Evolutionary conservation across 2,797 vertebrate genomes (phyloP).

Genomic region (Dryobates pubescens): DNA sequence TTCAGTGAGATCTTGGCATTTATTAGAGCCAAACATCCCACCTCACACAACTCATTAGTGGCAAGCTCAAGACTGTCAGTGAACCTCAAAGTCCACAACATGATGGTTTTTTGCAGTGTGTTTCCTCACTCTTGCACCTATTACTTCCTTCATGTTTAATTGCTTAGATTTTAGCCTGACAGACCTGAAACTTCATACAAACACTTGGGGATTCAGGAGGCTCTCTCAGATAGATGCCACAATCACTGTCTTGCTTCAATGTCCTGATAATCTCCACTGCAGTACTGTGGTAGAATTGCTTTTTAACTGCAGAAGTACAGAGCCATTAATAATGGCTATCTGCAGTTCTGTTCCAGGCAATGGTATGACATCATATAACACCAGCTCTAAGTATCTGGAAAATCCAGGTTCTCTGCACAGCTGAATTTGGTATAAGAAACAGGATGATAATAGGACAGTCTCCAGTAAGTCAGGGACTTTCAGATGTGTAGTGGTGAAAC

Average conservation of each 20-base stretch:
- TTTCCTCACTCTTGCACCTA: background rate
- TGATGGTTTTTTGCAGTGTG: background rate
- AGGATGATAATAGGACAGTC: background rate
- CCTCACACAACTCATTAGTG: background rate
- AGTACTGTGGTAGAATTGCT: background rate
- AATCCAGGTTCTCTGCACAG: background rate
- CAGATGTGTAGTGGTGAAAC: background rate
- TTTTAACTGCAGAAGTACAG: background rate
- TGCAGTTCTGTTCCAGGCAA: background rate
- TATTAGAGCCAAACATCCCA: slow-evolving; percentile 4
- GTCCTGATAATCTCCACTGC: background rate
- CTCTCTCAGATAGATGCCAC: background rate
- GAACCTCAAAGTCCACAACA: background rate
- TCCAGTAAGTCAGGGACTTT: background rate
- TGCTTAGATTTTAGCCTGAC: background rate
- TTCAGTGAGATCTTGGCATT: slow-evolving; percentile 25
- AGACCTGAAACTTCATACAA: background rate
- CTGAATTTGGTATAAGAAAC: background rate
- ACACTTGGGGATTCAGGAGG: background rate
- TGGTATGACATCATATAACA: background rate
- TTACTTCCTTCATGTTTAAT: background rate
- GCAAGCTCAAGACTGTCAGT: background rate
- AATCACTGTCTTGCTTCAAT: background rate
- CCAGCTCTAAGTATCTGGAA: background rate
- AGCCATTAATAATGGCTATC: background rate